These are phyloP conservation scores for Pollicipes pollicipes DNA, from an alignment of 1,140 invertebrate genomes.

Conservation along the genomic window DNA sequence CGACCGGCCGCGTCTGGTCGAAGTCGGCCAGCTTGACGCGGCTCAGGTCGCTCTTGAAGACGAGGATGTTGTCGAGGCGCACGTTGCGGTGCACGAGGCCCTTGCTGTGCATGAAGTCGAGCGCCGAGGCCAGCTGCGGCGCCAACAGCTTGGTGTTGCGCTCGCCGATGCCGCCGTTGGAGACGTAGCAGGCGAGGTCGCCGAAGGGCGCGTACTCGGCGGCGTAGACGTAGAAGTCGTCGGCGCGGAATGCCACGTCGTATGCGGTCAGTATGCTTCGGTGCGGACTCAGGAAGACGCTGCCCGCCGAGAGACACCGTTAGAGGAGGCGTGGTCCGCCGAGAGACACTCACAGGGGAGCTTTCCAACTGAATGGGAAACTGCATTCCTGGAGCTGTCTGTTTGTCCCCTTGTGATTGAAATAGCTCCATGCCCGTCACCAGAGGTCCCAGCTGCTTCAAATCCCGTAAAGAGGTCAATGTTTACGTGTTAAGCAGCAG, in stretches of 20 bases:
- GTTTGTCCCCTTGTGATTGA: too few species aligned
- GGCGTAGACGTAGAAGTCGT: slow-evolving; percentile 68
- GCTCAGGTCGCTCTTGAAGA: slow-evolving; percentile 68
- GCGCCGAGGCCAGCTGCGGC: slow-evolving; percentile 58
- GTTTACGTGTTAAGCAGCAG: too few species aligned
- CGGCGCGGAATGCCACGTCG: slow-evolving; percentile 72
- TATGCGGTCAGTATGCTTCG: slow-evolving; percentile 71
- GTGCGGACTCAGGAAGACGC: slow-evolving; percentile 48
- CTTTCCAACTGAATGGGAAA: too few species aligned
- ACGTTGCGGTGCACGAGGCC: slow-evolving; percentile 81
- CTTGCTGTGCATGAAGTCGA: slow-evolving; percentile 81
- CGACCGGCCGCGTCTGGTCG: slow-evolving; percentile 50
- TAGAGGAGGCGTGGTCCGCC: too few species aligned
- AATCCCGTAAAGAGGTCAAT: too few species aligned
- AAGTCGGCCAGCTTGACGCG: slow-evolving; percentile 92
- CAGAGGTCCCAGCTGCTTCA: too few species aligned
- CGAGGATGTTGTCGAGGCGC: slow-evolving; percentile 57
- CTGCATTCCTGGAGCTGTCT: too few species aligned
- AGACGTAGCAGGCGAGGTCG: slow-evolving; percentile 67
- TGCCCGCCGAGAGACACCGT: too few species aligned
- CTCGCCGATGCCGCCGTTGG: slow-evolving; percentile 60
- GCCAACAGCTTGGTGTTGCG: slow-evolving; percentile 60
- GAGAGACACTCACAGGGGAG: too few species aligned
- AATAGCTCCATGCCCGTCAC: too few species aligned
- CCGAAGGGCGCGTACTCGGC: slow-evolving; percentile 79